These are phyloP conservation scores for Amblyopsis hoosieri DNA, from an alignment of 2,797 vertebrate genomes.

Conservation along the genomic window DNA sequence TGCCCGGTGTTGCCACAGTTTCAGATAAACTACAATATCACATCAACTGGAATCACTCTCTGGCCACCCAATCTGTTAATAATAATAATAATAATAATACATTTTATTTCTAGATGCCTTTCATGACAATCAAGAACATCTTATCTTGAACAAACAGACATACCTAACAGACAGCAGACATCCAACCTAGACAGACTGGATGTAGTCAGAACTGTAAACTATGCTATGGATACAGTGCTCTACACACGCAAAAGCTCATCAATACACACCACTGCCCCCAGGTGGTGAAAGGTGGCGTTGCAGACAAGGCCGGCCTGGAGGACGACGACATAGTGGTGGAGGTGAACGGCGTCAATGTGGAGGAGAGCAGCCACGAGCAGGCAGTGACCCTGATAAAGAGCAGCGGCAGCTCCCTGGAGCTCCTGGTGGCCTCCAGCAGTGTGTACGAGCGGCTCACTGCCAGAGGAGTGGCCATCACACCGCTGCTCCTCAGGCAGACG, in stretches of 20 bases:
- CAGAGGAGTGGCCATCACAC: constrained; percentile 77
- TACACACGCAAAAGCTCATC: not conserved
- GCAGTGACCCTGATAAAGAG: constrained; percentile 81
- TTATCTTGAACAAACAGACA: no score
- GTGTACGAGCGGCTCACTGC: constrained; percentile 81
- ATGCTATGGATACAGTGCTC: no score
- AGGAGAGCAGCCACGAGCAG: constrained; percentile 77
- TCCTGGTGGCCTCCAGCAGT: constrained; percentile 83
- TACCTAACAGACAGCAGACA: no score
- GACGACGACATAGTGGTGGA: constrained; percentile 87
- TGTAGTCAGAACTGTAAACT: no score
- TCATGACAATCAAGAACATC: no score
- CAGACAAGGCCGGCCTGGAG: constrained; percentile 82
- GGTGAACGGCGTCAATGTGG: constrained; percentile 85
- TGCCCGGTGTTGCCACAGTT: no score
- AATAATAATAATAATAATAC: no score
- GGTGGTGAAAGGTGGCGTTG: constrained; percentile 82
- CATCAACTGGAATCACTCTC: no score
- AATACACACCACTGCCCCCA: constrained; percentile 47
- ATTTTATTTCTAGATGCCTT: no score
- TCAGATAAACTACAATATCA: no score
- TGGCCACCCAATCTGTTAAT: no score
- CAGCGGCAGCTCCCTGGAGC: constrained; percentile 73
- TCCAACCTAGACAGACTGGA: no score
- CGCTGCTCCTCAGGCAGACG: constrained; percentile 50